These are phyloP conservation scores for Eupsittula cactorum DNA, from an alignment of 2,113 vertebrate genomes.

Conservation along the genomic window DNA sequence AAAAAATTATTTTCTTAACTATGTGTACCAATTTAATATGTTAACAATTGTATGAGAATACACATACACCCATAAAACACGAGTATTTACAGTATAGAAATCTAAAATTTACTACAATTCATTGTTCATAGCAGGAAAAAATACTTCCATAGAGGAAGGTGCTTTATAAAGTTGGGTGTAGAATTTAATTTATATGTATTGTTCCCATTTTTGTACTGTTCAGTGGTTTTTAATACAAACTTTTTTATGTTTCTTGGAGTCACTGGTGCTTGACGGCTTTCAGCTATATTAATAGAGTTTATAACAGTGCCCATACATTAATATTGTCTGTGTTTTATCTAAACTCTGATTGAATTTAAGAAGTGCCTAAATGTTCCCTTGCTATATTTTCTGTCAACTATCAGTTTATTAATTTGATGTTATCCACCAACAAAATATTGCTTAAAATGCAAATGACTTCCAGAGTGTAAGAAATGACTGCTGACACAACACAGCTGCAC, in stretches of 20 bases:
- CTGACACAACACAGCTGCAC: not conserved
- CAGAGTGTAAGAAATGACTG: not conserved
- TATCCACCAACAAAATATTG: conserved; percentile 55
- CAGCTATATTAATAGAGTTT: conserved; percentile 85
- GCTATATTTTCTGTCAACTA: conserved; percentile 63
- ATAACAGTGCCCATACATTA: conserved; percentile 80
- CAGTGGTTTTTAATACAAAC: conserved; percentile 88
- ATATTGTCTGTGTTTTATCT: conserved; percentile 78
- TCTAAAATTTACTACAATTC: conserved; percentile 60
- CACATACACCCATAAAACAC: not conserved
- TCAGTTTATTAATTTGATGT: conserved; percentile 75
- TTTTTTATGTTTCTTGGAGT: conserved; percentile 84
- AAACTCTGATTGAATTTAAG: conserved; percentile 80
- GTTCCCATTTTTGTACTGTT: conserved; percentile 82
- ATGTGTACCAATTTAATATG: conserved; percentile 43
- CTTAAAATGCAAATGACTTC: conserved; percentile 58
- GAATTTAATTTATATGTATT: conserved; percentile 86
- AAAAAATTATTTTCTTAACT: conserved; percentile 44
- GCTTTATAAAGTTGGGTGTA: conserved; percentile 77
- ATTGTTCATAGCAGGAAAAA: conserved; percentile 53
- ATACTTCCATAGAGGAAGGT: conserved; percentile 68
- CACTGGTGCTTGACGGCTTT: conserved; percentile 79
- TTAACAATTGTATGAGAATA: conserved; percentile 55
- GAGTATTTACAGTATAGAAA: conserved; percentile 25
- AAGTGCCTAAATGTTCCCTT: conserved; percentile 69